Base-by-base conservation (phyloP, 2,888 invertebrate genomes). In the Saturnia japonica region DNA sequence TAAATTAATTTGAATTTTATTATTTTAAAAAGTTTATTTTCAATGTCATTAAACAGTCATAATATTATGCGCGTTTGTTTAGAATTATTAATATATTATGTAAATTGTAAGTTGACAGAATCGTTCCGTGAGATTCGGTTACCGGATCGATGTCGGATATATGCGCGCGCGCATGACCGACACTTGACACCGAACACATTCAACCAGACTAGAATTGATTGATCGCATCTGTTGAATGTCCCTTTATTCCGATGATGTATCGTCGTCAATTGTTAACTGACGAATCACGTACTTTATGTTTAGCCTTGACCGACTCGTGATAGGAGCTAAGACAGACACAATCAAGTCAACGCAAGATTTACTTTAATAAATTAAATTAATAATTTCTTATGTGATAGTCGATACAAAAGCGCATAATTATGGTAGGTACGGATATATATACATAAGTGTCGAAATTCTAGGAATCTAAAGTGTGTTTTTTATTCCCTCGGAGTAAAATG, bases 81-180 rank as follows among this genome's bases (percentile, higher is more conserved):
- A 22, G 22, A 62, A 16, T 62, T 14, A 62, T 62, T 25, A 28
- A 62, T 34, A 4, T 34, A 34, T 34, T 54, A 54, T 54, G 14
- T 54, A 16, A 62, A 14, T 9, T 51, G 22, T 28, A 16, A 16
- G 60, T 28, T 62, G 28, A 62, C 28, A 62, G 9, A 62, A 34
- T 72, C 72, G 77, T 85, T 79, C 75, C 77, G 74, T 68, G 72
- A 76, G 83, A 88, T 89, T 83, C 69, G 74, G 75, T 89, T 84
- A 82, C 89, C 69, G 78, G 82, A 89, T 88, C 83, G 78, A 85
- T 90, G 81, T 85, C 89, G 73, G 84, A 87, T 86, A 86, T 86
- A 87, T 79, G 86, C 81, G 80, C 77, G 57, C 74, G 79, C 82
- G 82, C 87, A 83, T 84, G 87, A 82, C 81, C 76, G 86, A 85